Evolutionary conservation across 53 echinoderm and acorn worm genomes (phyloP).

Genomic region (Zoroaster sp.): DNA sequence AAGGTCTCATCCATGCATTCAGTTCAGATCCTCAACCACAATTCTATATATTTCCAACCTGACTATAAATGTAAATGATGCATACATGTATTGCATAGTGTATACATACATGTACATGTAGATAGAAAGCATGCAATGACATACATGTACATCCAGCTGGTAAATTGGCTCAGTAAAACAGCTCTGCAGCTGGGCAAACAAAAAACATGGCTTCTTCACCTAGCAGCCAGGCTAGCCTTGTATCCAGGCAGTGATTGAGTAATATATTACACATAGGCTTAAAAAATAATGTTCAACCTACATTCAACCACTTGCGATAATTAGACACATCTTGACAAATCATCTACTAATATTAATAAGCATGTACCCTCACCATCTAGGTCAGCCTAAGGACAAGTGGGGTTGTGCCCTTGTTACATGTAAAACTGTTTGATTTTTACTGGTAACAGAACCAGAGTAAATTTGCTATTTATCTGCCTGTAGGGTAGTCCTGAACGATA

Average conservation of each 20-base stretch:
- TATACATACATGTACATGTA: background rate
- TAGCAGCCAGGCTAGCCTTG: conserved; percentile 11
- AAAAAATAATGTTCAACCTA: background rate
- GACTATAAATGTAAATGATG: background rate
- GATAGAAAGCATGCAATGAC: background rate
- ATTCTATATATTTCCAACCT: no score
- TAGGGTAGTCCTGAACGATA: no score
- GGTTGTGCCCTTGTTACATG: background rate
- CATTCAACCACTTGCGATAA: background rate
- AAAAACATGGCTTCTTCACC: conserved; percentile 36
- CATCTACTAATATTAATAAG: background rate
- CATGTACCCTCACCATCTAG: background rate
- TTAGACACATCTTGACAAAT: background rate
- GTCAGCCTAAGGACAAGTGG: background rate
- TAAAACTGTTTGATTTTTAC: background rate
- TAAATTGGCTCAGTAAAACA: conserved; percentile 36
- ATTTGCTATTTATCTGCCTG: no score
- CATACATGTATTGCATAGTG: background rate
- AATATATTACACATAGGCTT: background rate
- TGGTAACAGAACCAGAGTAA: background rate
- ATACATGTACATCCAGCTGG: conserved; percentile 42
- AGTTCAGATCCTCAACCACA: no score
- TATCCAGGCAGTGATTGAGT: conserved; percentile 22
- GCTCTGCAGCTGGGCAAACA: conserved; percentile 52
- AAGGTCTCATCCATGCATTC: no score